Evolutionary conservation across 2,888 invertebrate species (phyloP), one percentile per base, ranked within the genome.

Genomic region (Rhopalosiphum nymphaeae): DNA sequence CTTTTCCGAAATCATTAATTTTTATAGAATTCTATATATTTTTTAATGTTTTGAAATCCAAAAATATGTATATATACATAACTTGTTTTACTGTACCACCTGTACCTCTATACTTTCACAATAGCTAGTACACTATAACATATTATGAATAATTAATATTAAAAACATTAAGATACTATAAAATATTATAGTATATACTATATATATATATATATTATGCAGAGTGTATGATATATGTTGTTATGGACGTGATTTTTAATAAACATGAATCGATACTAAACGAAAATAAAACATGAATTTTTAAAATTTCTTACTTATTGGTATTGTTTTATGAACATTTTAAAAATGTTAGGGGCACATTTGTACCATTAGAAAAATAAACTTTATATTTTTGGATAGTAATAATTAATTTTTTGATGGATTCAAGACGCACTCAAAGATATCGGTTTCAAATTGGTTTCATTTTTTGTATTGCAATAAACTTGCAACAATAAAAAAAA

Each of bases 91-190:
- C 53, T 88, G 56, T 88, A 26, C 25, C 13, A 42, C 7, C 53
- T 88, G 56, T 88, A 36, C 25, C 29, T 56, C n/a, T 87, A 87
- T 42, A n/a, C n/a, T n/a, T 67, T 67, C 61, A 67, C n/a, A 67
- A 67, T 67, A 67, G n/a, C 13, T n/a, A n/a, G n/a, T n/a, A n/a
- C 53, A n/a, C 13, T 67, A 26, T 57, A 67, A 53, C 53, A 1
- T 49, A 11, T 67, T 49, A 11, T 61, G 61, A 61, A 61, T 61
- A 61, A 78, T 78, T 21, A 36, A 78, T 78, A 78, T 78, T 78
- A 21, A 36, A 36, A 36, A 36, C 36, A 78, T 7, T 36, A 78
- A 67, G n/a, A 16, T 67, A n/a, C n/a, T n/a, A 67, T n/a, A 67
- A n/a, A 36, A 78, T 56, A 56, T 56, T 36, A n/a, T n/a, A n/a